phyloP scores from a whole-genome alignment of 1,140 invertebrate genomes.

The Lethocerus indicus region DNA sequence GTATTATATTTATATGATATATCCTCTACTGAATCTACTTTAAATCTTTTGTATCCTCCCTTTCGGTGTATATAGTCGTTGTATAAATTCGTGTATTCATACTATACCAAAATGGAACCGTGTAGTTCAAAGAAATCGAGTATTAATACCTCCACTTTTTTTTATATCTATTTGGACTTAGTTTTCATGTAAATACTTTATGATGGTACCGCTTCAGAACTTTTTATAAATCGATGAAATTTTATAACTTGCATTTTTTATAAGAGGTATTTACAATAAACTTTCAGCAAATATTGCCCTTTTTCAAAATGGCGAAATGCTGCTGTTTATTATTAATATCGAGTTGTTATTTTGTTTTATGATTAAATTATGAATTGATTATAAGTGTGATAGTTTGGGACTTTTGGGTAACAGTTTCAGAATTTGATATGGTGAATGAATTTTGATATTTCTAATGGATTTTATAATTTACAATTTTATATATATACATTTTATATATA shows the following conservation, averaged over 20 bases:
- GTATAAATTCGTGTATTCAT: constrained; percentile 15
- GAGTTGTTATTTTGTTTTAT: constrained; percentile 3
- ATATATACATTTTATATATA: no score
- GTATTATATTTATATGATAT: constrained; percentile 12
- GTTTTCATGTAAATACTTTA: not conserved
- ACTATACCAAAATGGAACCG: constrained; percentile 11
- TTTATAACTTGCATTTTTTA: constrained; percentile 7
- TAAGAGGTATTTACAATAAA: constrained; percentile 1
- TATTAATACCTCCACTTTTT: constrained; percentile 11
- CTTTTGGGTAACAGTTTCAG: no score
- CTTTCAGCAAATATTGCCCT: constrained; percentile 2
- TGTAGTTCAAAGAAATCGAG: constrained; percentile 13
- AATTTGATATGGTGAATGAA: no score
- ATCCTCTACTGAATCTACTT: constrained; percentile 9
- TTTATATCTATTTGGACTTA: constrained; percentile 4
- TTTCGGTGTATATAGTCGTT: constrained; percentile 17
- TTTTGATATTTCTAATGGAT: no score
- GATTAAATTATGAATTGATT: constrained; percentile 5
- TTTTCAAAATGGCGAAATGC: constrained; percentile 3
- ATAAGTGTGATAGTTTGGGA: constrained; percentile 6
- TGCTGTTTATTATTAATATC: constrained; percentile 4
- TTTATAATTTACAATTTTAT: no score
- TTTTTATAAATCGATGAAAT: constrained; percentile 1
- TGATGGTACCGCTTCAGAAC: no score
- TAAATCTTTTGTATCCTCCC: constrained; percentile 11